A percentile compares a stretch with the other conserved stretches of the same genome.
phyloP scores from a whole-genome alignment of 2,113 vertebrate species.

The Pipra filicauda region DNA sequence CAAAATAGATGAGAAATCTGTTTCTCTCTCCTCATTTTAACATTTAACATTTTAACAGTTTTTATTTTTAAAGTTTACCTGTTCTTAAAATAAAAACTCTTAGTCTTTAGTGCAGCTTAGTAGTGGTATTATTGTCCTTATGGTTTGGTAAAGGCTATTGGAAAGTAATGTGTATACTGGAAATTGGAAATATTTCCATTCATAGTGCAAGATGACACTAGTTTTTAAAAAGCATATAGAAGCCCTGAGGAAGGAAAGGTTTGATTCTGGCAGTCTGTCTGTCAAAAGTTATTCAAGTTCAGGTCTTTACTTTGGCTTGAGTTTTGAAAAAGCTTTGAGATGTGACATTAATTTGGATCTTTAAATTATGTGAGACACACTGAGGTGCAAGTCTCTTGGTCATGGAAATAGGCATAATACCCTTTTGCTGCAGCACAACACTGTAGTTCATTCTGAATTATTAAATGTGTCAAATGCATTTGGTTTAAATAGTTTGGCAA shows the following conservation, averaged over 20 bases:
- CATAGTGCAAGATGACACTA: not conserved
- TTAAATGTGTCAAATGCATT: not conserved
- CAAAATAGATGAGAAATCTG: not conserved
- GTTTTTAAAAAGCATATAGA: not conserved
- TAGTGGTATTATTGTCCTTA: not conserved
- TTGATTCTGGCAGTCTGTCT: not conserved
- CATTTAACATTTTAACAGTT: not conserved
- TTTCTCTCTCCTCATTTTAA: not conserved
- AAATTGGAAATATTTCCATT: not conserved
- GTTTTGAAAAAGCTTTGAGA: not conserved
- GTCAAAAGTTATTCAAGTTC: not conserved
- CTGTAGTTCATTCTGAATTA: not conserved
- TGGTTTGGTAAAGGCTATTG: not conserved
- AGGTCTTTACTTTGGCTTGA: not conserved
- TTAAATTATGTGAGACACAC: not conserved
- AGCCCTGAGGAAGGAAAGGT: not conserved
- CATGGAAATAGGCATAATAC: not conserved
- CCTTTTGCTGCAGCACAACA: not conserved
- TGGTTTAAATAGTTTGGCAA: not conserved
- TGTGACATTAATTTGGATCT: not conserved
- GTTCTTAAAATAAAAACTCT: not conserved
- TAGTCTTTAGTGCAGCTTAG: not conserved
- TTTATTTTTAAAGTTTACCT: not conserved
- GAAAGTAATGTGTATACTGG: not conserved
- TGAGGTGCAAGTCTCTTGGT: not conserved